A percentile compares a stretch with the other conserved stretches of the same genome.
Evolutionary conservation across 1,140 invertebrate genomes (phyloP).

Genomic region (Drosophila nigromelanica): DNA sequence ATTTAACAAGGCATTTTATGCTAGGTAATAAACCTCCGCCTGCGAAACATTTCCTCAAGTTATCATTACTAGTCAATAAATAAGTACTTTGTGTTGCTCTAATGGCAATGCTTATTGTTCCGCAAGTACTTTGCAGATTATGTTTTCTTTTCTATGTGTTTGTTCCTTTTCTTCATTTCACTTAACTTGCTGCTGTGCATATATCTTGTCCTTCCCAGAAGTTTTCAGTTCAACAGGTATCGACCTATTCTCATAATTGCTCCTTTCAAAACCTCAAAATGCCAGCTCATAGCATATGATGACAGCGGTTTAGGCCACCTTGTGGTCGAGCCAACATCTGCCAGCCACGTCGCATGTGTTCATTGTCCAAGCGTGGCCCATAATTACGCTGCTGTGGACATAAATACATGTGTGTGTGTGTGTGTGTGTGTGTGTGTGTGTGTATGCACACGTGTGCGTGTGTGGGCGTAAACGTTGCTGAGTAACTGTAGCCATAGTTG

Average conservation of each 20-base stretch:
- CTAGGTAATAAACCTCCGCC: background rate
- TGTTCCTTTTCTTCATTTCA: too few species aligned
- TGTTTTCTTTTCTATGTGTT: too few species aligned
- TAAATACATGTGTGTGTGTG: slow-evolving; percentile 6
- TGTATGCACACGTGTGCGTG: background rate
- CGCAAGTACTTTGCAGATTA: too few species aligned
- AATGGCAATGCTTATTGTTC: too few species aligned
- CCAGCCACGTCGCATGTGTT: slow-evolving; percentile 10
- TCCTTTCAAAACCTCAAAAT: background rate
- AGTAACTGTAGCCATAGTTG: background rate
- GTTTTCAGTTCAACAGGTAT: too few species aligned
- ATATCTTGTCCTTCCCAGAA: too few species aligned
- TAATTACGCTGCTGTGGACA: slow-evolving; percentile 44
- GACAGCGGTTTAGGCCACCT: slow-evolving; percentile 24
- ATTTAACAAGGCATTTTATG: background rate
- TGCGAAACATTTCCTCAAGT: too few species aligned
- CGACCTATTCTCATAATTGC: background rate
- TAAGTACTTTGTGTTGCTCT: too few species aligned
- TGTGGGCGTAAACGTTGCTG: slow-evolving; percentile 1
- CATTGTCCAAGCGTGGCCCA: slow-evolving; percentile 18
- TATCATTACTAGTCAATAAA: too few species aligned
- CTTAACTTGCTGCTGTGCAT: too few species aligned
- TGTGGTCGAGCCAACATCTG: slow-evolving; percentile 23
- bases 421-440: background rate
- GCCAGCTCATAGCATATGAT: slow-evolving; percentile 23